Evolutionary conservation across 1,140 invertebrate species (phyloP).

Genomic region (Diabrotica virgifera): DNA sequence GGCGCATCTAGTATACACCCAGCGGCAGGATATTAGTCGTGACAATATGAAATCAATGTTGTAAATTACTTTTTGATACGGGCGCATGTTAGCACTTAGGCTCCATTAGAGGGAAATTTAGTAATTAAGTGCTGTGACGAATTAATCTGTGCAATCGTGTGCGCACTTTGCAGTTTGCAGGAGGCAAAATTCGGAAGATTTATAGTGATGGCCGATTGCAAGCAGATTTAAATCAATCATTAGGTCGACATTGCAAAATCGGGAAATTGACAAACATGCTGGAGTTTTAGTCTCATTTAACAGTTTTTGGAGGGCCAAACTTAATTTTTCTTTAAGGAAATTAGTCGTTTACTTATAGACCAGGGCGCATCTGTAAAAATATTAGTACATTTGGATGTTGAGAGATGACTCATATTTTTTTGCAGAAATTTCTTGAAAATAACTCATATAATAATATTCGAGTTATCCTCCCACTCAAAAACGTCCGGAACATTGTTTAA

Average conservation of each 20-base stretch:
- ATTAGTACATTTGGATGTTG: no score
- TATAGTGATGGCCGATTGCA: slow-evolving; percentile 17
- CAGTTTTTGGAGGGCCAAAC: not conserved
- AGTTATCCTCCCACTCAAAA: no score
- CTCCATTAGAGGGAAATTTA: slow-evolving; percentile 20
- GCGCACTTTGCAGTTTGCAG: slow-evolving; percentile 17
- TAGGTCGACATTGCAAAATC: slow-evolving; percentile 7
- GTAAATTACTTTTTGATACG: slow-evolving; percentile 24
- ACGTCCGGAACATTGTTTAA: no score
- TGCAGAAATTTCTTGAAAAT: no score
- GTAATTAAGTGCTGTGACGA: slow-evolving; percentile 17
- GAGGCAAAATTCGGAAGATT: slow-evolving; percentile 14
- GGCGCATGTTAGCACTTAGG: slow-evolving; percentile 17
- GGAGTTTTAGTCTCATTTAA: not conserved
- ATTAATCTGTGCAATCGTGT: slow-evolving; percentile 19
- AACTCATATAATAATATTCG: no score
- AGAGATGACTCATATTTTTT: no score
- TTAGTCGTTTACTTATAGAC: not conserved
- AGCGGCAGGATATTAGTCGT: slow-evolving; percentile 15
- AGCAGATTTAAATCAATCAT: slow-evolving; percentile 21
- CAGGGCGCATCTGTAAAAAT: no score
- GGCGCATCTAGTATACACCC: not conserved
- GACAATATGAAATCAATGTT: slow-evolving; percentile 16
- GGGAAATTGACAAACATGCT: slow-evolving; percentile 16
- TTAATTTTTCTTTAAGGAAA: not conserved